These are phyloP conservation scores for Drosophila paramelanica DNA, from an alignment of 2,888 invertebrate genomes.

Conservation along the genomic window DNA sequence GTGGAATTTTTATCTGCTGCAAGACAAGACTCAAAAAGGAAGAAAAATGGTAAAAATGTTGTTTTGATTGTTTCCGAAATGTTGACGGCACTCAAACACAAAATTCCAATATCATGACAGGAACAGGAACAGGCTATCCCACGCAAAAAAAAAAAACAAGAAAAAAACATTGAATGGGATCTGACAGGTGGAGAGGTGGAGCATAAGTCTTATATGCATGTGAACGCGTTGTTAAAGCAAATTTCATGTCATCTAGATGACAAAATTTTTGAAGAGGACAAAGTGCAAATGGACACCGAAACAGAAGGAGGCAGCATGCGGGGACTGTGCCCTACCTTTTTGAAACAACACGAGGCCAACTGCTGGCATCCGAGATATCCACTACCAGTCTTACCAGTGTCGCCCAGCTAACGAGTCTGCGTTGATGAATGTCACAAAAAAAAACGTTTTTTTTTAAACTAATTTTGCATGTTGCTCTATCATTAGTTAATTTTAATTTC, in stretches of 20 bases:
- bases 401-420: conserved; percentile 42
- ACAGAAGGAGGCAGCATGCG: neutral
- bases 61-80: conserved; percentile 72
- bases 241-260: conserved; percentile 63
- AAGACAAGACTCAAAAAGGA: conserved; percentile 7
- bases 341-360: conserved; percentile 25
- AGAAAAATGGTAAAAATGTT: conserved; percentile 6
- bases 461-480: too few species aligned
- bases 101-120: conserved; percentile 73
- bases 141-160: neutral
- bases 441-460: neutral
- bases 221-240: conserved; percentile 61
- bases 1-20: conserved; percentile 26
- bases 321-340: neutral
- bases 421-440: conserved; percentile 40
- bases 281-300: conserved; percentile 59
- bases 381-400: conserved; percentile 6
- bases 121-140: conserved; percentile 34
- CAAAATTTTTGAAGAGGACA: conserved; percentile 54
- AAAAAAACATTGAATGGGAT: conserved; percentile 11
- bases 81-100: conserved; percentile 68
- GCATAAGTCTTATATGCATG: conserved; percentile 17
- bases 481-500: conserved; percentile 14
- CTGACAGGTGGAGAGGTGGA: conserved; percentile 34
- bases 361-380: conserved; percentile 38